Evolutionary conservation across 2,888 invertebrate genomes (phyloP).

Genomic region (Stenolophus ochropezus): DNA sequence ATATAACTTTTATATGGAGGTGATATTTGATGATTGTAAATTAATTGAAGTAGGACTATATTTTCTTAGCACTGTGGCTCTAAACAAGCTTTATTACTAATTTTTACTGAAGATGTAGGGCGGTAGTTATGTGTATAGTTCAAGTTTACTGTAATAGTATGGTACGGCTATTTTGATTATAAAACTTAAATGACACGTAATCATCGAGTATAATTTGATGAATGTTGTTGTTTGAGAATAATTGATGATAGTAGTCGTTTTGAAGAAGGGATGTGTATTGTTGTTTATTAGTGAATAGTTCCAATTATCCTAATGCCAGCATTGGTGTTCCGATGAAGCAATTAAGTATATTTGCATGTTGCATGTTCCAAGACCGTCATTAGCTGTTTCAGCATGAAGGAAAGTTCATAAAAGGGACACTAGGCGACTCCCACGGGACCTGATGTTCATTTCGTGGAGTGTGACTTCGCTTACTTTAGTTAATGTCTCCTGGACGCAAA

Average conservation of each 20-base stretch:
- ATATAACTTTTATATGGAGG: too few species aligned
- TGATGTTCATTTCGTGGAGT: slow-evolving; percentile 47
- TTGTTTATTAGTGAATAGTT: slow-evolving; percentile 2
- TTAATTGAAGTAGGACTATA: too few species aligned
- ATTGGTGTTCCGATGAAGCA: slow-evolving; percentile 18
- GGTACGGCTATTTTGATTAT: too few species aligned
- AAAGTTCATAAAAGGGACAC: slow-evolving; percentile 47
- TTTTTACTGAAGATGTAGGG: too few species aligned
- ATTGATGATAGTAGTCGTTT: neutral
- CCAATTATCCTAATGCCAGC: slow-evolving; percentile 24
- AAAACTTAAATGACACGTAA: too few species aligned
- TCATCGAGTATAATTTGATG: too few species aligned
- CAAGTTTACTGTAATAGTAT: too few species aligned
- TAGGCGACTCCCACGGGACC: slow-evolving; percentile 7
- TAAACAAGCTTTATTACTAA: too few species aligned
- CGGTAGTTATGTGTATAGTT: too few species aligned
- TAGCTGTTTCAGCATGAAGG: slow-evolving; percentile 43
- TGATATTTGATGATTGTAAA: too few species aligned
- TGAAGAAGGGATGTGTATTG: neutral
- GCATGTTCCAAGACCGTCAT: slow-evolving; percentile 46
- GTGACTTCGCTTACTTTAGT: slow-evolving; percentile 51
- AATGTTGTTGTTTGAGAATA: neutral
- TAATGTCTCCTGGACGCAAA: slow-evolving; percentile 49
- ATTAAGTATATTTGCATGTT: slow-evolving; percentile 53
- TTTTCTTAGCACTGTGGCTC: too few species aligned